Evolutionary conservation across 2,888 invertebrate genomes (phyloP).

Genomic region (Pomacea canaliculata): DNA sequence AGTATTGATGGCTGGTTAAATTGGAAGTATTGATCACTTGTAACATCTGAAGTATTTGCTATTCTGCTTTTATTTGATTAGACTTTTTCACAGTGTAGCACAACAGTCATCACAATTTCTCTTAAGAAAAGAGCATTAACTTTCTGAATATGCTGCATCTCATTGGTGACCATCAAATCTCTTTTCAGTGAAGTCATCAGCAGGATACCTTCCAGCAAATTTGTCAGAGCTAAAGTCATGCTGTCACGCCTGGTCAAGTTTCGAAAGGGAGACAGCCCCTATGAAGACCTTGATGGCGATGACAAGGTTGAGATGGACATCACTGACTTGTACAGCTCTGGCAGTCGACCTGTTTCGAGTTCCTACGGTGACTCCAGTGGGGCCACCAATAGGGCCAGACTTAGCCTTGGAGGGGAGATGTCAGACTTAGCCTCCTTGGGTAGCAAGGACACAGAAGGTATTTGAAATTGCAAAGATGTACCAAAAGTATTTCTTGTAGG

Average conservation of each 20-base stretch:
- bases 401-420: constrained; percentile 2
- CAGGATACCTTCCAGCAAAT: too few relatives aligned
- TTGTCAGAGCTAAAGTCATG: constrained; percentile 31
- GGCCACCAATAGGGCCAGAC: constrained; percentile 1
- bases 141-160: too few relatives aligned
- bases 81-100: too few relatives aligned
- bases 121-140: too few relatives aligned
- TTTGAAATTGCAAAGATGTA: not conserved
- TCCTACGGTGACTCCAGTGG: constrained; percentile 14
- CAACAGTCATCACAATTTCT: too few relatives aligned
- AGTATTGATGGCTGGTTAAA: too few relatives aligned
- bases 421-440: constrained; percentile 6
- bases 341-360: constrained; percentile 35
- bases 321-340: constrained; percentile 45
- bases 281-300: constrained; percentile 56
- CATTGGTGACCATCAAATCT: too few relatives aligned
- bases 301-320: constrained; percentile 57
- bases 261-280: constrained; percentile 45
- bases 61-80: too few relatives aligned
- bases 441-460: constrained; percentile 3
- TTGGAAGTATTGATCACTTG: too few relatives aligned
- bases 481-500: not conserved
- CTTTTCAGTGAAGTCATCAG: too few relatives aligned
- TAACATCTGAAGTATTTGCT: too few relatives aligned
- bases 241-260: constrained; percentile 53